Percentiles rank a stretch among this genome's conserved stretches.
Evolutionary conservation across 2,888 invertebrate species (phyloP).

Genomic region (Adelphocoris suturalis): DNA sequence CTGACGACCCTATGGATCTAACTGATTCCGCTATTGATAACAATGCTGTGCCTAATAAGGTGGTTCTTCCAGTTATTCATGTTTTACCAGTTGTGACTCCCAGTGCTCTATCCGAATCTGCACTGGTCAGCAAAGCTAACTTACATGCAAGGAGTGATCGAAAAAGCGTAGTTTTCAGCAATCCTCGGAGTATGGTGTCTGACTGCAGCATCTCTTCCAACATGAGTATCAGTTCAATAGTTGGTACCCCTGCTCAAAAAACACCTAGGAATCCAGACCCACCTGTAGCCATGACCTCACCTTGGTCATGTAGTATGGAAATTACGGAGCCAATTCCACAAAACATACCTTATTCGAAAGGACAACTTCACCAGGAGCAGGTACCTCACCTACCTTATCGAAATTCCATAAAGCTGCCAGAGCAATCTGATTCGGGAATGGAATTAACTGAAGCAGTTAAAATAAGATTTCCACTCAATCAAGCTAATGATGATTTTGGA

Average conservation of each 20-base stretch:
- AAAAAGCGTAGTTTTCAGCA: background rate
- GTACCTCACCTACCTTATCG: background rate
- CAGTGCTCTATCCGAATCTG: background rate
- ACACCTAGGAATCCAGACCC: background rate
- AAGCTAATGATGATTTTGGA: slow-evolving; percentile 9
- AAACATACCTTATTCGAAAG: background rate
- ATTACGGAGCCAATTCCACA: slow-evolving; percentile 48
- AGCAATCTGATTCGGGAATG: slow-evolving; percentile 53
- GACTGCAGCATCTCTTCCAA: slow-evolving; percentile 4
- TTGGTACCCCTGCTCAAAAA: background rate
- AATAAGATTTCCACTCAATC: background rate
- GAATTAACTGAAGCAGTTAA: slow-evolving; percentile 64
- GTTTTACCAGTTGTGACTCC: slow-evolving; percentile 20
- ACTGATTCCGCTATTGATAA: slow-evolving; percentile 46
- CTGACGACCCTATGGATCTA: slow-evolving; percentile 59
- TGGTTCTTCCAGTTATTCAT: background rate
- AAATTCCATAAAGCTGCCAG: background rate
- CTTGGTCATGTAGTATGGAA: slow-evolving; percentile 55
- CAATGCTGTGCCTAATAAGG: background rate
- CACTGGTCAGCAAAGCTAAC: background rate
- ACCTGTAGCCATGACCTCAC: background rate
- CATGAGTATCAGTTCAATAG: slow-evolving; percentile 16
- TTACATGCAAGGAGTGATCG: background rate
- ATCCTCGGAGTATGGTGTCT: background rate
- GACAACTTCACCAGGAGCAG: background rate